phyloP scores from a whole-genome alignment of 2,888 invertebrate genomes.

The Cryptophagus acutangulus region DNA sequence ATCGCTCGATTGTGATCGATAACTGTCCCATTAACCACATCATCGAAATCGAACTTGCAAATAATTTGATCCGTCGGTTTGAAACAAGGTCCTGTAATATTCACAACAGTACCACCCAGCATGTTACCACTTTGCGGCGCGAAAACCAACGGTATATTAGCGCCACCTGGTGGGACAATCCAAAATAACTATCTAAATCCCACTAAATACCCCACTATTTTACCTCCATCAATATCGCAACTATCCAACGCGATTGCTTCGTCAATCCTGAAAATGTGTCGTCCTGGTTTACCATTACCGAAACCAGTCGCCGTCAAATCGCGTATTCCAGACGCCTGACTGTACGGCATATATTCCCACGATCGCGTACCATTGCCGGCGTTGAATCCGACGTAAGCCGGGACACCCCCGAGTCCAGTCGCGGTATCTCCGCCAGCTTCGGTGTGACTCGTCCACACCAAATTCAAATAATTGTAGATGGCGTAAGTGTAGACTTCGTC shows the following conservation, averaged over 20 bases:
- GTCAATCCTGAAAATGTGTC: conserved; percentile 92
- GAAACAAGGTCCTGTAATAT: conserved; percentile 95
- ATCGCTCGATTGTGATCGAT: conserved; percentile 78
- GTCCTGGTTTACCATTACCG: conserved; percentile 82
- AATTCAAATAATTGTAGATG: conserved; percentile 88
- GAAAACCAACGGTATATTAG: conserved; percentile 76
- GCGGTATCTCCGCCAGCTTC: conserved; percentile 87
- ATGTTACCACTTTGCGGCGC: conserved; percentile 96
- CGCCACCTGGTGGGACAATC: conserved; percentile 58
- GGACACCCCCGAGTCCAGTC: conserved; percentile 78
- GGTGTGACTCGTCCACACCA: conserved; percentile 88
- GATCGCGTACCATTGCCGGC: conserved; percentile 90
- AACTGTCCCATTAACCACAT: conserved; percentile 70
- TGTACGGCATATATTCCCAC: conserved; percentile 86
- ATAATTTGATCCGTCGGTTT: conserved; percentile 67
- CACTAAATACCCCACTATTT: conserved; percentile 26
- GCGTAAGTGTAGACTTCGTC: conserved; percentile 93
- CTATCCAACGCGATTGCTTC: conserved; percentile 90
- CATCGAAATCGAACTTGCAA: conserved; percentile 75
- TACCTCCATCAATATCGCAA: conserved; percentile 86
- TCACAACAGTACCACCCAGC: conserved; percentile 94
- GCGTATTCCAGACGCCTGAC: conserved; percentile 77
- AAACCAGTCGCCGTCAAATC: conserved; percentile 80
- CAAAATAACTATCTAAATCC: too few species aligned
- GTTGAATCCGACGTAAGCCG: conserved; percentile 92